Conservation (phyloP, 2,797 vertebrate genomes). For the Synanceia verrucosa region DNA sequence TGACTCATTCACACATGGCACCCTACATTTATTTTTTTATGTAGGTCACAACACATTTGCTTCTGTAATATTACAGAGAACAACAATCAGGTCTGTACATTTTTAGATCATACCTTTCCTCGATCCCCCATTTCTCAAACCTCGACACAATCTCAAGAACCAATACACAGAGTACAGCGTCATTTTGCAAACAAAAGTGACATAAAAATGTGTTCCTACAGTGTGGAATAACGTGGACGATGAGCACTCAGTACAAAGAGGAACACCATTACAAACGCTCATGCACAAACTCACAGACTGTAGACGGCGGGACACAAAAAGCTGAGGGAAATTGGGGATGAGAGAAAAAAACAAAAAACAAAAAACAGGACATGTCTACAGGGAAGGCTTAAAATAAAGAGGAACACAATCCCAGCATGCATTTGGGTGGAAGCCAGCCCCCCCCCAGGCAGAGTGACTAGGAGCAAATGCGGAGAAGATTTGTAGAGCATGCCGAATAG, state of each 20-base stretch:
- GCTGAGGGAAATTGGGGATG: slow-evolving; percentile 53
- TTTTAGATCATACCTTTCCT: neutral
- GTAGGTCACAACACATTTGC: neutral
- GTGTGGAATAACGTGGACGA: slow-evolving; percentile 27
- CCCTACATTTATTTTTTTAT: slow-evolving; percentile 28
- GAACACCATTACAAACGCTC: slow-evolving; percentile 39
- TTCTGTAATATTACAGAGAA: neutral
- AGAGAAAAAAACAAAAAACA: slow-evolving; percentile 35
- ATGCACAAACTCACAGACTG: slow-evolving; percentile 37
- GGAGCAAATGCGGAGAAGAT: slow-evolving; percentile 70
- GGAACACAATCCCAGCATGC: slow-evolving; percentile 85
- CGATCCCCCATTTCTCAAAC: neutral
- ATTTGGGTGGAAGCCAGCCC: slow-evolving; percentile 78
- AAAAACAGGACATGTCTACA: slow-evolving; percentile 87
- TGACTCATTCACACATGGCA: slow-evolving; percentile 27
- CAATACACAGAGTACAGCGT: neutral
- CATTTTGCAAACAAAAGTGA: slow-evolving; percentile 16
- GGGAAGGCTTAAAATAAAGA: slow-evolving; percentile 89
- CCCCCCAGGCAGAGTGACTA: slow-evolving; percentile 66
- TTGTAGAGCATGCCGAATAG: slow-evolving; percentile 60
- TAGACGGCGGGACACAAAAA: slow-evolving; percentile 59
- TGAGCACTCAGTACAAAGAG: slow-evolving; percentile 37
- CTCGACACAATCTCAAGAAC: neutral
- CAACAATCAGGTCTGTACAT: neutral
- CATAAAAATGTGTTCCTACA: slow-evolving; percentile 17